Base-by-base conservation (phyloP, 2,888 invertebrate species). In the Trichogramma evanescens region DNA sequence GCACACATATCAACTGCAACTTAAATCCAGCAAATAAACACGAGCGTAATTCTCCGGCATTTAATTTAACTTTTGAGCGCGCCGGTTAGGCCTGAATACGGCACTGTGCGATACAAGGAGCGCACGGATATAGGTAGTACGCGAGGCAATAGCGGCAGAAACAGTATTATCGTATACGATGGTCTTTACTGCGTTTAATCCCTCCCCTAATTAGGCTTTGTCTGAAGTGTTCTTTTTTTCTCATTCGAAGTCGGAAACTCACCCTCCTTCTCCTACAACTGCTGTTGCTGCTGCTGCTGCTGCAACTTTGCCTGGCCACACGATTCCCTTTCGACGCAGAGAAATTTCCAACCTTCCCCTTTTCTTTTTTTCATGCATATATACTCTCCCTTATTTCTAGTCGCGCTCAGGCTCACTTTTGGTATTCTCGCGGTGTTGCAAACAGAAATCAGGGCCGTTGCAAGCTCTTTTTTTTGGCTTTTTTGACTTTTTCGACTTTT, bases 191-290 rank as follows among this genome's bases (percentile, higher is more conserved):
- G 6, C 46, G 56, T 48, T 48, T 58, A 61, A 58, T 58, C 58
- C 58, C 56, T 62, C 50, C 45, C 50, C 62, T 62, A 62, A 62
- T 62, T 62, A 62, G 53, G 58, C 62, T 62, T 62, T 62, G 58
- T 56, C 58, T 61, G 54, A 51, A 61, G 61, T 61, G 52, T 45
- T 54, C 54, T 54, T 57, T 60, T 54, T 52, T 13, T 42, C 54
- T 61, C 54, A 50, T 50, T 58, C 61, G 54, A 61, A 61, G 61
- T 58, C 44, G 61, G 26, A 61, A 61, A 61, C 44, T 50, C 57
- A 49, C 54, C 45, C 26, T 26, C 26, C 26, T 26, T 26, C 26
- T 26, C 26, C 26, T 26, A 26, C 26, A 26, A 26, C 26, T 26
- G 13, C 13, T 13, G 13, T 2, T 13, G 26, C 13, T 13, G 13